These are phyloP conservation scores for Meiosimyza decipiens DNA, from an alignment of 2,888 invertebrate species.

Conservation along the genomic window DNA sequence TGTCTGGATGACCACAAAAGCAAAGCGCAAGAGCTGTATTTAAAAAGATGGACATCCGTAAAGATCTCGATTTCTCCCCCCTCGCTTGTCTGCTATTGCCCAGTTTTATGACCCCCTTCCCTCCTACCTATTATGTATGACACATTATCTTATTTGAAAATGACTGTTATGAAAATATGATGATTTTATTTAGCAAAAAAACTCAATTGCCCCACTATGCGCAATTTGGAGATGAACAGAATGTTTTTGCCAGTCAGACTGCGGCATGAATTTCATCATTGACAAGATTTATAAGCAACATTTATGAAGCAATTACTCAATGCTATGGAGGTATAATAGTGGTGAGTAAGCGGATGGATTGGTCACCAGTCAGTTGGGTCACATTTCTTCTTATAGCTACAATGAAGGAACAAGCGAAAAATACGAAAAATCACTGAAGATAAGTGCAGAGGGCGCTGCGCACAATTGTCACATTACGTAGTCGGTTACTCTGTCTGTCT, in stretches of 20 bases:
- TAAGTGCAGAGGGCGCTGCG: background rate
- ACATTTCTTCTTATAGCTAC: background rate
- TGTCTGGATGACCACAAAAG: too few species aligned
- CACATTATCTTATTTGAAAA: too few species aligned
- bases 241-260: conserved; percentile 13
- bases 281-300: conserved; percentile 48
- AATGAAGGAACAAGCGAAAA: background rate
- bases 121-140: too few species aligned
- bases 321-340: background rate
- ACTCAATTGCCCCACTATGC: too few species aligned
- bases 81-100: too few species aligned
- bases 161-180: too few species aligned
- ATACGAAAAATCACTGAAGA: background rate
- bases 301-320: conserved; percentile 49
- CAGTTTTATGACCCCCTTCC: too few species aligned
- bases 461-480: conserved; percentile 2
- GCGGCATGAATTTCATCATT: conserved; percentile 41
- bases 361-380: background rate
- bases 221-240: too few species aligned
- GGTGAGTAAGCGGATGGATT: conserved; percentile 17
- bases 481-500: background rate
- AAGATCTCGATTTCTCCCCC: too few species aligned
- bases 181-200: too few species aligned
- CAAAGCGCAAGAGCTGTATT: too few species aligned
- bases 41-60: too few species aligned